Base-by-base conservation (phyloP, 1,140 invertebrate species). In the Halictus rubicundus region DNA sequence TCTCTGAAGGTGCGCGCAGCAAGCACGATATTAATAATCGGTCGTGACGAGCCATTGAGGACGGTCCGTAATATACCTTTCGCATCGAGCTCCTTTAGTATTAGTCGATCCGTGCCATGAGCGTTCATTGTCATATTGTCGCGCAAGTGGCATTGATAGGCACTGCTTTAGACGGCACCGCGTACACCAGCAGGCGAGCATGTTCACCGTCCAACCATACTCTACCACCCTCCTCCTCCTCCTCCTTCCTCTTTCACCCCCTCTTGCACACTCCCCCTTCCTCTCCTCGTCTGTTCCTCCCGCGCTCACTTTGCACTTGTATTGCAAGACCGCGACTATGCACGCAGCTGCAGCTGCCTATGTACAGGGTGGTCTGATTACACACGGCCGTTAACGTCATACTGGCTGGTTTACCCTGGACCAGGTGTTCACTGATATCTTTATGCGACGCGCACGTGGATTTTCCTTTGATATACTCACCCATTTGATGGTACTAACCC, bases 111-210 rank as follows among this genome's bases (percentile, higher is more conserved):
- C 79, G 61, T 71, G 80, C 70, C 42, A 65, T 64, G 52, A 27
- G 39, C 71, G 78, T 79, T 79, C 80, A 88, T 86, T 85, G 86
- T 88, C 78, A 87, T 81, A 88, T 87, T 87, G 84, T 86, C 82
- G 68, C 82, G 63, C 76, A 79, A 88, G 78, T 86, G 86, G 83
- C 83, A 84, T 87, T 82, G 87, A 80, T 84, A 68, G 76, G 76
- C 80, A 39, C 57, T 76, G 76, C 74, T 82, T 83, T 80, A 79
- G 76, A 54, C 42, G 70, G 60, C 21, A 21, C 25, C 68, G 42
- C 57, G 23, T 76, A 69, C 52, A 68, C 63, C 42, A 27, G 63
- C 39, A 23, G 39, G 57, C 64, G 57, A 39, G 39, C 72, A 68
- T 77, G 54, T 64, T 68, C 68, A 49, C 61, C 46, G 61, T 25